These are phyloP conservation scores for Sebastes matsubarae DNA, from an alignment of 2,797 vertebrate species.

Conservation along the genomic window DNA sequence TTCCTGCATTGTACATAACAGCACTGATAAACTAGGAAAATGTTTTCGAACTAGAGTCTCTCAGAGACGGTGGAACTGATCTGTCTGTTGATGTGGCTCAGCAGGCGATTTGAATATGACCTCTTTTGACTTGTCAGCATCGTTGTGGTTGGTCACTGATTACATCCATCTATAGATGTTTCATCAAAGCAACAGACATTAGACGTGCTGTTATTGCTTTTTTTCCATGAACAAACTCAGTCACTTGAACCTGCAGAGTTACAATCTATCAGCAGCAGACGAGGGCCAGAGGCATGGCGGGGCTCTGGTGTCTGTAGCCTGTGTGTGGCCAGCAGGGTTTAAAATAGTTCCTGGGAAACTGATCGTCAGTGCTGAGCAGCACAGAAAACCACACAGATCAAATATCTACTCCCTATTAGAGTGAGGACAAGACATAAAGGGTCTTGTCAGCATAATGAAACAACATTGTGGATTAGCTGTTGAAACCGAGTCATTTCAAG, in stretches of 20 bases:
- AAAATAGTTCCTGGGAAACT: constrained; percentile 73
- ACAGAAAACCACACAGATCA: constrained; percentile 49
- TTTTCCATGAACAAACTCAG: neutral
- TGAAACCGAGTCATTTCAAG: neutral
- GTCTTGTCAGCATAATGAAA: constrained; percentile 13
- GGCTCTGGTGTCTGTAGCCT: constrained; percentile 30
- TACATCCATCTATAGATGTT: neutral
- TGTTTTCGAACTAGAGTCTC: neutral
- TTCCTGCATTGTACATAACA: neutral
- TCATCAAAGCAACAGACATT: neutral
- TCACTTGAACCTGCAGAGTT: constrained; percentile 7
- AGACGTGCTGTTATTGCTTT: neutral
- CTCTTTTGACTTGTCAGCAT: neutral
- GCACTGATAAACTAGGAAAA: neutral
- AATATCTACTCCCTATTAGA: constrained; percentile 48
- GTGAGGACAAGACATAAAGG: constrained; percentile 31
- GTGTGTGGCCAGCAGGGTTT: constrained; percentile 45
- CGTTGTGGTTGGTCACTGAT: neutral
- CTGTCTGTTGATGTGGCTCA: neutral
- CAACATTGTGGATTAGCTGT: neutral
- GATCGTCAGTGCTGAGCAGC: constrained; percentile 59
- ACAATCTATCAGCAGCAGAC: constrained; percentile 28
- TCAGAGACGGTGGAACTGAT: neutral
- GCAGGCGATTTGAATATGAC: constrained; percentile 12
- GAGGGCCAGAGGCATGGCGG: neutral